Evolutionary conservation across 1,140 invertebrate species (phyloP).

Genomic region (Drosophila tani): DNA sequence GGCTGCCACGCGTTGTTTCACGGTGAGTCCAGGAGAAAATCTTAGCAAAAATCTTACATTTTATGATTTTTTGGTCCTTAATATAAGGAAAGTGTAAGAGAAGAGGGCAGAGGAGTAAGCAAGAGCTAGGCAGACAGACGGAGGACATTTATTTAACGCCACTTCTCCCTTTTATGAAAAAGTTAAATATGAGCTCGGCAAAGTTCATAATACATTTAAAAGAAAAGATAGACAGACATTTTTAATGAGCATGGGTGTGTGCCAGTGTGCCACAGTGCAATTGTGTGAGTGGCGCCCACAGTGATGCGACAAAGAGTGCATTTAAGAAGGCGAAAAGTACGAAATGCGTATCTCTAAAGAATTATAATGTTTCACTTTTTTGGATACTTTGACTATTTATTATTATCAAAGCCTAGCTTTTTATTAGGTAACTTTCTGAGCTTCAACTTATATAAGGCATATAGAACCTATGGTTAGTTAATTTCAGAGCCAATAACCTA

Average conservation of each 20-base stretch:
- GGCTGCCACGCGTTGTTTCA: conserved; percentile 90
- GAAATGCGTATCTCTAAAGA: too few relatives aligned
- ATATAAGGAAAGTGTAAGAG: background rate
- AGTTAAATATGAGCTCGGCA: conserved; percentile 73
- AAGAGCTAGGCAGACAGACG: conserved; percentile 10
- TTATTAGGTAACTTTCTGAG: too few relatives aligned
- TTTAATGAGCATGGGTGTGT: conserved; percentile 75
- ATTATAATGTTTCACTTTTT: too few relatives aligned
- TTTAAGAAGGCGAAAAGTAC: background rate
- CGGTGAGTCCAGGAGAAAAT: conserved; percentile 69
- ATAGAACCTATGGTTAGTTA: too few relatives aligned
- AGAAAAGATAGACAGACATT: conserved; percentile 58
- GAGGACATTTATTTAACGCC: conserved; percentile 74
- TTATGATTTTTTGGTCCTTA: conserved; percentile 4
- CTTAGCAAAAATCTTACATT: background rate
- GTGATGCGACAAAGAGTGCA: conserved; percentile 11
- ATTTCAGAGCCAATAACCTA: too few relatives aligned
- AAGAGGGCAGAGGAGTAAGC: background rate
- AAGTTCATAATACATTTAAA: conserved; percentile 79
- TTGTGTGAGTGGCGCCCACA: conserved; percentile 12
- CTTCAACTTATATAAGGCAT: too few relatives aligned
- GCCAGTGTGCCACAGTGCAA: conserved; percentile 14
- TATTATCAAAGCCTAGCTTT: too few relatives aligned
- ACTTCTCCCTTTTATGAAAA: conserved; percentile 72
- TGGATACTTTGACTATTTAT: too few relatives aligned